Evolutionary conservation across 2,888 invertebrate genomes (phyloP).

Genomic region (Apodemia zela): DNA sequence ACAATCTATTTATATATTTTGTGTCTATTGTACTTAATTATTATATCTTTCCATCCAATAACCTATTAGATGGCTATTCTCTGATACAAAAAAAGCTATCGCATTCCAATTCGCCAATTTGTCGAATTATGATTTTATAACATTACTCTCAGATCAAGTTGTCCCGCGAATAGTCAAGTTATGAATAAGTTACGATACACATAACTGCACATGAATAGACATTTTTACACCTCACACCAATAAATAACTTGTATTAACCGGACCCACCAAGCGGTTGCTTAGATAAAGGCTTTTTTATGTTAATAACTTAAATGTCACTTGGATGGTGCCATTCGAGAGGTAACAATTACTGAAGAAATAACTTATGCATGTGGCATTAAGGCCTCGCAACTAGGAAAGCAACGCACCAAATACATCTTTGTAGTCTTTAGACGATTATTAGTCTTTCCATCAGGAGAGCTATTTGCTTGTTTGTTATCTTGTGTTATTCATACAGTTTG

Average conservation of each 20-base stretch:
- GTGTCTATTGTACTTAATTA: no score
- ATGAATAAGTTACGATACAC: slow-evolving; percentile 7
- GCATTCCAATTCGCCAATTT: background rate
- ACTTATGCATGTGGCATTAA: no score
- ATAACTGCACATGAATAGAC: slow-evolving; percentile 21
- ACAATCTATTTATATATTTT: no score
- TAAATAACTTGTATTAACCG: slow-evolving; percentile 25
- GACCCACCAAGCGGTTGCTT: slow-evolving; percentile 32
- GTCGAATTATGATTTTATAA: slow-evolving; percentile 2
- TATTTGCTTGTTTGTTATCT: no score
- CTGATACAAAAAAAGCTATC: background rate
- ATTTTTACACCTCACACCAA: slow-evolving; percentile 24
- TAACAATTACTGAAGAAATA: background rate
- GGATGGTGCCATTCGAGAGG: slow-evolving; percentile 28
- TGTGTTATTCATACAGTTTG: no score
- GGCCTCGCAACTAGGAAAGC: no score
- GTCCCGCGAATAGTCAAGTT: slow-evolving; percentile 4
- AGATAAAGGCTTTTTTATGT: slow-evolving; percentile 36
- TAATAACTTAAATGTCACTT: slow-evolving; percentile 35
- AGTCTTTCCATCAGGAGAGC: no score
- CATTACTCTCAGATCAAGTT: background rate
- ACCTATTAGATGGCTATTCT: background rate
- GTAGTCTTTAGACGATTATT: no score
- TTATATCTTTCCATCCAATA: no score
- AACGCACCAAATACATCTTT: no score